Base-by-base conservation (phyloP, 2,113 vertebrate species). In the Gallinago media region DNA sequence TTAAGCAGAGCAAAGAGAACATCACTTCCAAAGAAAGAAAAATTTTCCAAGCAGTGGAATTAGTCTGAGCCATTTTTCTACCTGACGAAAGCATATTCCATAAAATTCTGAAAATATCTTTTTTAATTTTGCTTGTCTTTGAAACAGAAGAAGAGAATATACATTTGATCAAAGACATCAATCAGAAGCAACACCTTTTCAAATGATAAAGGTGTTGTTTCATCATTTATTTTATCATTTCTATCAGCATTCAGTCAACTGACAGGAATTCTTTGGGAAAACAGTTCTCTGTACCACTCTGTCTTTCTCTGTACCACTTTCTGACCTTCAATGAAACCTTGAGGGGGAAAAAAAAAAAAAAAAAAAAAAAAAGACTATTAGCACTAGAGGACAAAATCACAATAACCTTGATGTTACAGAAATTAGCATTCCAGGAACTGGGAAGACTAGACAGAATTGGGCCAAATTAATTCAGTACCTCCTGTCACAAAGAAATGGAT, bases 291-390 rank as follows among this genome's bases (percentile, higher is more conserved):
- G 17, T 82, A 77, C 32, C n/a, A 49, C 21, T 63, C 36, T 5
- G 34, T 8, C 18, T 38, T 38, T 38, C 38, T 38, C 29, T 88
- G 22, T 6, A 2, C 42, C 38, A 38, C 70, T 66, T 89, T 93
- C 74, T 93, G 77, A 85, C 49, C 54, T 83, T 93, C 50, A 77
- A 6, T 3, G 13, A 38, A 74, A 89, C 85, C 21, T 40, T 76
- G 29, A 84, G 12, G 15, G 15, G 11, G 16, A 42, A 15, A 40
- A 56, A 36, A 38, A 11, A 50, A 23, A 12, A 40, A 38, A 11
- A 50, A 23, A 12, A 40, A 36, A 36, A 36, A 29, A 68, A 32
- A 54, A 15, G 34, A 78, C 73, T 76, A 67, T 80, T 34, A 91
- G 59, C 55, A 52, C 16, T 31, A 65, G 55, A 90, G 68, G 31